Evolutionary conservation across 2,888 invertebrate genomes (phyloP), one percentile per base, ranked within the genome.

Genomic region (Brachycybe producta): DNA sequence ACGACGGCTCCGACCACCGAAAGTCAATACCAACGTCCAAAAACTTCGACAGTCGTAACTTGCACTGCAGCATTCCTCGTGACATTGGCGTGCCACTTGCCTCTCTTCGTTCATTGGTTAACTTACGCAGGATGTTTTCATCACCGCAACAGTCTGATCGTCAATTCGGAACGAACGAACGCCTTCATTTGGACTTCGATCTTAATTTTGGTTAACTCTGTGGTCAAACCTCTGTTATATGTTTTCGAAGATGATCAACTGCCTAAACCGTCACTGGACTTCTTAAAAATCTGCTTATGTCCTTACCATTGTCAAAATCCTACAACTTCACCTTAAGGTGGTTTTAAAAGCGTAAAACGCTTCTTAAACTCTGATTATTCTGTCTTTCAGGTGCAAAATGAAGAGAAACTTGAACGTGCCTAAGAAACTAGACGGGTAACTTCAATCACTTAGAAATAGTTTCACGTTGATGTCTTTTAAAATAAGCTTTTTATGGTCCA

Each of bases 161-260:
- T 27, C 17, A 21, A 24, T 3, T 11, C 51, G n/a, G n/a, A 27
- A 13, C 44, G 51, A 21, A 38, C 27, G 11, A 44, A 41, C 46
- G 38, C 38, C 2, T 52, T 50, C 42, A 30, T 54, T 5, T 54
- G 54, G 54, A 52, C 54, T 28, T 52, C 54, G 3, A 15, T 52
- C n/a, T 35, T 50, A 26, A 34, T 54, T 24, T 34, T 54, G 13
- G 38, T 54, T 42, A 52, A 54, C 32, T 41, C 47, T 13, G 54
- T 52, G 24, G 38, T 49, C 32, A 41, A 36, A 17, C 54, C 54
- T n/a, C 36, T 54, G 7, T 23, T 54, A n/a, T 52, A 54, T 38
- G 46, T 40, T n/a, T 46, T 54, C 28, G 38, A 39, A 17, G 54
- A 54, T 24, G 54, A 54, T 21, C 51, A 51, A 8, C 17, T 54